Evolutionary conservation across 2,888 invertebrate species (phyloP).

Genomic region (Agrypnus murinus): DNA sequence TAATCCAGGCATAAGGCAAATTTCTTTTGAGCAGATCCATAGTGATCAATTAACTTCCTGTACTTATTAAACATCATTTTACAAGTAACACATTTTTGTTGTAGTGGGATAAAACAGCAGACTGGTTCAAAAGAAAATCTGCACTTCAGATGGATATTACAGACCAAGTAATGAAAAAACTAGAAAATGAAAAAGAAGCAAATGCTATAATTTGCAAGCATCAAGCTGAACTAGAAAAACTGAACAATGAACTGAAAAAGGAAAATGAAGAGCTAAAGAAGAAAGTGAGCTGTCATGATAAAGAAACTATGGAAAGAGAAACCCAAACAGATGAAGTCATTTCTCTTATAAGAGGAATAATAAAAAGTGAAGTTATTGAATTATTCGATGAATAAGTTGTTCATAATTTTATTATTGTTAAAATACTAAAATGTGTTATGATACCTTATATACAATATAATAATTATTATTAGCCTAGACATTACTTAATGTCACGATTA

Average conservation of each 20-base stretch:
- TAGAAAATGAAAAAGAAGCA: slow-evolving; percentile 42
- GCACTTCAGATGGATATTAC: slow-evolving; percentile 30
- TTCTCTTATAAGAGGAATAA: not conserved
- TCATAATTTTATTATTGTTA: no score
- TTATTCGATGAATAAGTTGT: slow-evolving; percentile 3
- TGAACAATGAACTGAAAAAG: slow-evolving; percentile 34
- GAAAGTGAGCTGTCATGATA: not conserved
- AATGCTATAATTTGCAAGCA: slow-evolving; percentile 37
- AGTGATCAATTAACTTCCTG: no score
- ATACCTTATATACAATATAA: no score
- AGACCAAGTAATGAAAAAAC: slow-evolving; percentile 46
- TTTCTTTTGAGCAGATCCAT: no score
- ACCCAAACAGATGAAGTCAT: slow-evolving; percentile 13
- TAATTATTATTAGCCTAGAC: no score
- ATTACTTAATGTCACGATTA: no score
- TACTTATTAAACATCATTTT: not conserved
- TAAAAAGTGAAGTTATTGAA: slow-evolving; percentile 14
- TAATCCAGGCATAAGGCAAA: no score
- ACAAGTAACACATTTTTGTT: not conserved
- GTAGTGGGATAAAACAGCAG: slow-evolving; percentile 31
- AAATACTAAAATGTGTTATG: no score
- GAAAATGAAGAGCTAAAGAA: slow-evolving; percentile 25
- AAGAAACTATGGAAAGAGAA: not conserved
- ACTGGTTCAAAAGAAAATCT: slow-evolving; percentile 47
- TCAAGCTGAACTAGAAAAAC: slow-evolving; percentile 29